Evolutionary conservation across 2,797 vertebrate species (phyloP), one percentile per base, ranked within the genome.

Genomic region (Peromyscus attwateri): DNA sequence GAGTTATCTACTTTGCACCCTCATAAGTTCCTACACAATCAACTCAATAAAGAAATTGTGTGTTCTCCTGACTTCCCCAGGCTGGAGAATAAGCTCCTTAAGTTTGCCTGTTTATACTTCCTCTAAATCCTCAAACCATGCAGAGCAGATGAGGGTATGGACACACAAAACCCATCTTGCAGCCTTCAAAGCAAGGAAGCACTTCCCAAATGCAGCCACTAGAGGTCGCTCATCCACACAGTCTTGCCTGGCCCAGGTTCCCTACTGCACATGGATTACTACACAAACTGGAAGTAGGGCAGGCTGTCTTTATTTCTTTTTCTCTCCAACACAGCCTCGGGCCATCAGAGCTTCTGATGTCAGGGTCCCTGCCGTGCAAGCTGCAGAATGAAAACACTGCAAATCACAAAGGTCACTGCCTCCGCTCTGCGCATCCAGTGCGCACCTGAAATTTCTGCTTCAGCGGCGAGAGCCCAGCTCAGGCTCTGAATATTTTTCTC

Each of bases 271-370:
- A 19, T 11, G 70, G 70, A 93, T 91, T 96, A 89, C 95, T 95
- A 46, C 92, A 96, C 95, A 80, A 92, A 55, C 95, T 95, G 91
- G 96, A 98, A 98, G 97, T 98, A 97, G 98, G 98, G 91, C 98
- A 98, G 89, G 93, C 96, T 96, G 90, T 68, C 97, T 97, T 97
- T 97, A 95, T 97, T 97, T 97, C 97, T 97, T 97, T 96, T 97
- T 97, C 96, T 97, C 73, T 97, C 89, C 93, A 94, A 97, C 95
- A 95, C 96, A 95, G 95, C 97, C 97, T 96, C 76, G 0, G 97
- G 98, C 97, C 89, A 55, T 92, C 91, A 76, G 97, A 97, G 92
- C 94, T 87, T 98, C 96, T 97, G 95, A 98, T 92, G 96, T 96
- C 95, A 96, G 95, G 95, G 95, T 94, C 91, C 98, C 97, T 89